These are phyloP conservation scores for Muscina levida DNA, from an alignment of 2,888 invertebrate genomes.

Conservation along the genomic window DNA sequence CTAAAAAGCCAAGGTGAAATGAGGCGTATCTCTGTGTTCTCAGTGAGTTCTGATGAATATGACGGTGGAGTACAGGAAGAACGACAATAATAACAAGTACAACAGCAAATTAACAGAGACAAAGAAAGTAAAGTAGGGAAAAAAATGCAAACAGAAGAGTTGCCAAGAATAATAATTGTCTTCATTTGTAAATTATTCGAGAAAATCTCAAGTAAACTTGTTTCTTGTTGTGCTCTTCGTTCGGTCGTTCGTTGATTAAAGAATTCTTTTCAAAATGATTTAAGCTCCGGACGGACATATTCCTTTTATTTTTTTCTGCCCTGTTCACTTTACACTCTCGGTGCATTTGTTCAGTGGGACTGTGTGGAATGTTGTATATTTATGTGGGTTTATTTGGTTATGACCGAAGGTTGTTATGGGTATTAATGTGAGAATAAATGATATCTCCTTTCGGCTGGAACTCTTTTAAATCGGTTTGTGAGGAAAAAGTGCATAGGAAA, in stretches of 20 bases:
- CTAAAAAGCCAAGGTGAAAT: conserved; percentile 62
- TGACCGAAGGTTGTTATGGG: neutral
- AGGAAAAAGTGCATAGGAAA: no score
- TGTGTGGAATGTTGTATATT: conserved; percentile 55
- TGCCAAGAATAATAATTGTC: conserved; percentile 3
- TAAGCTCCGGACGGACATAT: conserved; percentile 32
- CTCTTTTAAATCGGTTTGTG: no score
- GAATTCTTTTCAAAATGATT: conserved; percentile 39
- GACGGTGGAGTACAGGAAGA: conserved; percentile 12
- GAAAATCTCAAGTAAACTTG: conserved; percentile 51
- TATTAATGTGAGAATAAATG: neutral
- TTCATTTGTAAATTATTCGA: conserved; percentile 23
- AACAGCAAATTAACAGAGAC: conserved; percentile 28
- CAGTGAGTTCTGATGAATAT: neutral
- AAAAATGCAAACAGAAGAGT: neutral
- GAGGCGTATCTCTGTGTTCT: conserved; percentile 37
- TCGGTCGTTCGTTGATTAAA: conserved; percentile 28
- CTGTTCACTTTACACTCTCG: neutral
- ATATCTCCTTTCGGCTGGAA: no score
- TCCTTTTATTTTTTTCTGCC: conserved; percentile 30
- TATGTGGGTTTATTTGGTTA: conserved; percentile 48
- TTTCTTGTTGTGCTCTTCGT: conserved; percentile 49
- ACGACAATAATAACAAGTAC: conserved; percentile 13
- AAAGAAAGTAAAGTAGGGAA: conserved; percentile 15
- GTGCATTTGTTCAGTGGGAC: conserved; percentile 12